phyloP scores from a whole-genome alignment of 2,888 invertebrate genomes.

The Caenorhabditis sp. region DNA sequence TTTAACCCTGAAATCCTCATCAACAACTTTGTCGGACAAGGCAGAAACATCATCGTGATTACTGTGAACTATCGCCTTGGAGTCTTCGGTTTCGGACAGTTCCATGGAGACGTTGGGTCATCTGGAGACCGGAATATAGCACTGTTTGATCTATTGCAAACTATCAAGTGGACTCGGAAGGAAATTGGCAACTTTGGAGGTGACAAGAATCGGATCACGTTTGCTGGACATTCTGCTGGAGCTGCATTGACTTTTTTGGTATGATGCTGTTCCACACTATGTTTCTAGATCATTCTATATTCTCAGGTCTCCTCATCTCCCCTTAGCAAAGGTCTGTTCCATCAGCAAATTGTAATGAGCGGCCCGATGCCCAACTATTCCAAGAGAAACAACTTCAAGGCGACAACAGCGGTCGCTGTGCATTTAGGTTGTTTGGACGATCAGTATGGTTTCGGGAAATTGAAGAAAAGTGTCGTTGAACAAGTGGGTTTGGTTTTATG shows the following conservation, averaged over 20 bases:
- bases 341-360: conserved; percentile 58
- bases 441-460: conserved; percentile 1
- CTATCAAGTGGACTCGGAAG: conserved; percentile 46
- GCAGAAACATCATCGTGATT: conserved; percentile 63
- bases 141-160: conserved; percentile 41
- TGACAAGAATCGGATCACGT: conserved; percentile 43
- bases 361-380: conserved; percentile 16
- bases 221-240: conserved; percentile 66
- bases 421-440: conserved; percentile 30
- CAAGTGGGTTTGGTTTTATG: too few relatives aligned
- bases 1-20: conserved; percentile 57
- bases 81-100: conserved; percentile 58
- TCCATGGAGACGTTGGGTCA: conserved; percentile 26
- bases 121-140: conserved; percentile 47
- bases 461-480: background rate
- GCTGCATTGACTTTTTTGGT: conserved; percentile 31
- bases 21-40: conserved; percentile 67
- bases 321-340: conserved; percentile 29
- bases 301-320: conserved; percentile 35
- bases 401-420: conserved; percentile 2
- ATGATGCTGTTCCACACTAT: background rate
- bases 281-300: too few relatives aligned
- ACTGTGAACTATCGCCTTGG: conserved; percentile 58
- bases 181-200: conserved; percentile 64
- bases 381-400: conserved; percentile 31